Conservation (phyloP, 2,888 invertebrate species). For the Heliconius sara region DNA sequence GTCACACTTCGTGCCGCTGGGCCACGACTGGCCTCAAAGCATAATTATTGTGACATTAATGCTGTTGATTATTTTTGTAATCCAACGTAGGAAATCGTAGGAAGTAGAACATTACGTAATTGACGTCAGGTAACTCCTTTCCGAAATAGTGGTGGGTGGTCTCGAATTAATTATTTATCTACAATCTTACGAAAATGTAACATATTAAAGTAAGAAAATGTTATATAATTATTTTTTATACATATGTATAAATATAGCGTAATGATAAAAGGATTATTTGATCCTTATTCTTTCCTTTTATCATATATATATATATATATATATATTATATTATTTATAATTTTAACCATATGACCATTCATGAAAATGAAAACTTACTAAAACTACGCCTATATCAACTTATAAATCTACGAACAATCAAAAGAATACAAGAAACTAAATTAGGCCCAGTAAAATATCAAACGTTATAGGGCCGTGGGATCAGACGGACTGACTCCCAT, state of each 20-base stretch:
- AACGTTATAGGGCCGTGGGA: constrained; percentile 30
- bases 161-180: constrained; percentile 52
- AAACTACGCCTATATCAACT: neutral
- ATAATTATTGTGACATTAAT: constrained; percentile 70
- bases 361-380: neutral
- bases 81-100: constrained; percentile 39
- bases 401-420: neutral
- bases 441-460: constrained; percentile 26
- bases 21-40: constrained; percentile 34
- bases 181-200: neutral
- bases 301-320: no score
- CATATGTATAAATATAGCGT: neutral
- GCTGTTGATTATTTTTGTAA: constrained; percentile 56
- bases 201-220: neutral
- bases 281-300: no score
- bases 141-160: constrained; percentile 73
- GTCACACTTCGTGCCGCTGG: no score
- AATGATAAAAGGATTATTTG: no score
- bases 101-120: constrained; percentile 61
- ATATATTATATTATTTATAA: neutral
- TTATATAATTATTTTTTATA: neutral
- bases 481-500: neutral
- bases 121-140: constrained; percentile 59
- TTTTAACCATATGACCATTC: neutral
- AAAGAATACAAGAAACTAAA: constrained; percentile 2